Evolutionary conservation across 2,113 vertebrate genomes (phyloP).

Genomic region (Psammodynastes pulverulentus): DNA sequence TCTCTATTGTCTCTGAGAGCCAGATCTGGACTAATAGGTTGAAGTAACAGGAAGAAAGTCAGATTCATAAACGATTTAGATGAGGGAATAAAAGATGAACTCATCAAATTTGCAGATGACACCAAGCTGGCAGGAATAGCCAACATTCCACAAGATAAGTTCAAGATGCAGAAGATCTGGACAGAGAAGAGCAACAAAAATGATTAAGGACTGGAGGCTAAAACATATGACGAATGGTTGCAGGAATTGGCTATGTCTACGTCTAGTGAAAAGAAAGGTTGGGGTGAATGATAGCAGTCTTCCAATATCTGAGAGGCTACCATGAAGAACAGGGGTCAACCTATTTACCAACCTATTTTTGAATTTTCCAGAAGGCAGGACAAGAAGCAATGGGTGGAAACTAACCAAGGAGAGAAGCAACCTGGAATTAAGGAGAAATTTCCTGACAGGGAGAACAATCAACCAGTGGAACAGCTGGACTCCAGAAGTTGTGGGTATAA

Average conservation of each 20-base stretch:
- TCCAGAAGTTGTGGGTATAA: too few relatives aligned
- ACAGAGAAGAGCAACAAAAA: too few relatives aligned
- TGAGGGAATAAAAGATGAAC: too few relatives aligned
- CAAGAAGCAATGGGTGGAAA: background rate
- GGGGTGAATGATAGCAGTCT: background rate
- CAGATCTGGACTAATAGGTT: background rate
- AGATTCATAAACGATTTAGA: background rate
- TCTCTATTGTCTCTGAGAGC: background rate
- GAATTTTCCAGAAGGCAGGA: background rate
- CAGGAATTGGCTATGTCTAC: too few relatives aligned
- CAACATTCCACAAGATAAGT: too few relatives aligned
- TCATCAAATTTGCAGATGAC: too few relatives aligned
- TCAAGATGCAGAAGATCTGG: too few relatives aligned
- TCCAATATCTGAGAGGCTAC: background rate
- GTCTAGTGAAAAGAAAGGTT: too few relatives aligned
- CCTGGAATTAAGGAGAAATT: background rate
- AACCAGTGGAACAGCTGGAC: too few relatives aligned
- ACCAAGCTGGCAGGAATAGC: too few relatives aligned
- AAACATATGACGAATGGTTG: too few relatives aligned
- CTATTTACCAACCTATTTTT: background rate
- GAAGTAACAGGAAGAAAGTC: background rate
- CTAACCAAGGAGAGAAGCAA: background rate
- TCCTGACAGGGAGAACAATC: background rate
- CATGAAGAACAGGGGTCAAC: background rate
- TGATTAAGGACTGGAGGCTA: too few relatives aligned